Percentiles rank a stretch among this genome's conserved stretches.
Conservation (phyloP, 2,113 vertebrate genomes). For the Cyanoliseus patagonus region DNA sequence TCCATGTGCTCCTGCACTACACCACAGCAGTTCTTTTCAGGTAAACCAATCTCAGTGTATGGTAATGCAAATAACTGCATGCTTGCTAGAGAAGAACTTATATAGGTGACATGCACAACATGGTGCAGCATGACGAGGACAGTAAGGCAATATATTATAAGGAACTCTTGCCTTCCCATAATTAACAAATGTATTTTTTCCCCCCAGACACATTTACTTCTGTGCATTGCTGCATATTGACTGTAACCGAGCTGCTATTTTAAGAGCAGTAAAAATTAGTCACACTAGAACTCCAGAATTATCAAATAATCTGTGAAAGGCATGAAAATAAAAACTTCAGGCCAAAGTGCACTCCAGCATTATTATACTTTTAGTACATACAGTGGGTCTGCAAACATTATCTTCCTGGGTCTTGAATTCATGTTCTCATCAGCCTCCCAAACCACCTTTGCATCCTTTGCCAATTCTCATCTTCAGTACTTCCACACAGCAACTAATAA, state of each 20-base stretch:
- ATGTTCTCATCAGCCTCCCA: not conserved
- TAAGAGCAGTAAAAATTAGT: conserved; percentile 12
- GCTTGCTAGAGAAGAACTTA: not conserved
- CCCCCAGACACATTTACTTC: not conserved
- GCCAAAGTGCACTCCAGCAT: not conserved
- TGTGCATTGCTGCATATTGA: not conserved
- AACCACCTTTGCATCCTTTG: not conserved
- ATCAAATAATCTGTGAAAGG: not conserved
- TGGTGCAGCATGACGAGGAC: fast-evolving
- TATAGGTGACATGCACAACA: not conserved
- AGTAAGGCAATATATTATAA: not conserved
- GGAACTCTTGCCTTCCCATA: not conserved
- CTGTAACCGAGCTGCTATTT: not conserved
- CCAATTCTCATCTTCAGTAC: not conserved
- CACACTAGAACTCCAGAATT: not conserved
- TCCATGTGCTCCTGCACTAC: not conserved
- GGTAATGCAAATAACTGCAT: not conserved
- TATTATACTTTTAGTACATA: not conserved
- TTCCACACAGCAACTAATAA: not conserved
- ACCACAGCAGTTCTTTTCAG: not conserved
- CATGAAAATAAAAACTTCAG: not conserved
- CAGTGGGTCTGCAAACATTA: fast-evolving
- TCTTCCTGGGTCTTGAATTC: not conserved
- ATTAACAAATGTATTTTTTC: not conserved
- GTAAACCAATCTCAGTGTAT: not conserved